Conservation (phyloP, 2,113 vertebrate genomes). For the Rhineura floridana region DNA sequence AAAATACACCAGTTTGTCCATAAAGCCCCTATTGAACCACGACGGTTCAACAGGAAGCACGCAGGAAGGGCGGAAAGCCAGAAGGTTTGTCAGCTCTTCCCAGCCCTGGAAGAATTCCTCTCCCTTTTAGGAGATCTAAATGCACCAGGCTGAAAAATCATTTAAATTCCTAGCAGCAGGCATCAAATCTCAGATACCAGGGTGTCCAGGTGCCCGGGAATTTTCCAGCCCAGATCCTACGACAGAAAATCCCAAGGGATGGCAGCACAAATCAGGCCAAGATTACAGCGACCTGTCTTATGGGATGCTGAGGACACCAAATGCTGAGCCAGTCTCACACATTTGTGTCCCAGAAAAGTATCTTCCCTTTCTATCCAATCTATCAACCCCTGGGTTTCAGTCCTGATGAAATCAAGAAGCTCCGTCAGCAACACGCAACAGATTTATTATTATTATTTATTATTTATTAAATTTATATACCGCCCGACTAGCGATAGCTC, state of each 20-base stretch:
- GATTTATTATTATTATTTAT: no score
- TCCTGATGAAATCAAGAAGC: not conserved
- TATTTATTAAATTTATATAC: no score
- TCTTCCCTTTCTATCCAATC: not conserved
- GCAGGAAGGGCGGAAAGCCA: constrained; percentile 9
- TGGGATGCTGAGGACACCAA: not conserved
- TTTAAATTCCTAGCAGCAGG: not conserved
- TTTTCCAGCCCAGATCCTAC: not conserved
- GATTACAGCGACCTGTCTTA: not conserved
- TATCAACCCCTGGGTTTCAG: not conserved
- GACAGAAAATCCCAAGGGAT: not conserved
- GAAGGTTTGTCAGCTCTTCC: not conserved
- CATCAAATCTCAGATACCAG: not conserved
- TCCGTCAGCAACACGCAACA: no score
- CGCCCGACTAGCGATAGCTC: no score
- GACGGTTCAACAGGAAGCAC: not conserved
- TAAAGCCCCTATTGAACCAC: not conserved
- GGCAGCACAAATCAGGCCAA: not conserved
- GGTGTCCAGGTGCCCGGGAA: not conserved
- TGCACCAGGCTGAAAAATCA: not conserved
- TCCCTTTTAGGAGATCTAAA: not conserved
- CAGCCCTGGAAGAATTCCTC: not conserved
- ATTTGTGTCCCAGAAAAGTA: no score
- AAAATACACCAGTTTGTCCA: not conserved
- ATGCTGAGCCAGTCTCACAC: not conserved